Evolutionary conservation across 1,140 invertebrate species (phyloP).

Genomic region (Apolygus lucorum): DNA sequence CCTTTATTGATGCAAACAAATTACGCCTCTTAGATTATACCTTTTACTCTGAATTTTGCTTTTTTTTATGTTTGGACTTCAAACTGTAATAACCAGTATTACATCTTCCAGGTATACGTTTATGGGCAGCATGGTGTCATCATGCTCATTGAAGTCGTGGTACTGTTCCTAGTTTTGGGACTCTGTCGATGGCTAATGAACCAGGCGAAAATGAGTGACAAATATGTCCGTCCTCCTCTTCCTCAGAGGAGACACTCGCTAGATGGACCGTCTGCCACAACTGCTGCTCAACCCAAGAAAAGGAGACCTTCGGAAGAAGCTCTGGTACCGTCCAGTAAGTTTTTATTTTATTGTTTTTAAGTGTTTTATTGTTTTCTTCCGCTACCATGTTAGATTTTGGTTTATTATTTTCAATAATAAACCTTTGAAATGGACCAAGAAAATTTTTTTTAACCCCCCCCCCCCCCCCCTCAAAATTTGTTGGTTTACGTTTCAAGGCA

Average conservation of each 20-base stretch:
- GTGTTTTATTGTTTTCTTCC: too few relatives aligned
- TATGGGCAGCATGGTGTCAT: constrained; percentile 45
- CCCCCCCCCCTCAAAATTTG: too few relatives aligned
- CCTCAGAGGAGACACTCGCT: constrained; percentile 20
- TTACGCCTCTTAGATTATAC: too few relatives aligned
- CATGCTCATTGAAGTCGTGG: constrained; percentile 44
- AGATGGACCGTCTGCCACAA: neutral
- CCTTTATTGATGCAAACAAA: too few relatives aligned
- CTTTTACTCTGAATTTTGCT: too few relatives aligned
- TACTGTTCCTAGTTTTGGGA: constrained; percentile 44
- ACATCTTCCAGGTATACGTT: constrained; percentile 31
- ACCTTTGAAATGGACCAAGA: too few relatives aligned
- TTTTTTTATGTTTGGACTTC: too few relatives aligned
- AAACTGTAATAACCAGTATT: neutral
- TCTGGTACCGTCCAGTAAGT: constrained; percentile 47
- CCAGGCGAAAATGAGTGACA: constrained; percentile 19
- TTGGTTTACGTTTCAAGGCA: too few relatives aligned
- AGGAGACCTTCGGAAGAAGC: constrained; percentile 69
- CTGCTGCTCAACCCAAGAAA: constrained; percentile 39
- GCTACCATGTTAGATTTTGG: too few relatives aligned
- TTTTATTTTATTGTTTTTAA: too few relatives aligned
- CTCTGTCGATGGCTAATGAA: constrained; percentile 40
- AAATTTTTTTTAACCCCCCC: too few relatives aligned
- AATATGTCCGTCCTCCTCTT: neutral
- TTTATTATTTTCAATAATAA: too few relatives aligned